Conservation (phyloP, 2,113 vertebrate genomes). For the Saccopteryx bilineata region DNA sequence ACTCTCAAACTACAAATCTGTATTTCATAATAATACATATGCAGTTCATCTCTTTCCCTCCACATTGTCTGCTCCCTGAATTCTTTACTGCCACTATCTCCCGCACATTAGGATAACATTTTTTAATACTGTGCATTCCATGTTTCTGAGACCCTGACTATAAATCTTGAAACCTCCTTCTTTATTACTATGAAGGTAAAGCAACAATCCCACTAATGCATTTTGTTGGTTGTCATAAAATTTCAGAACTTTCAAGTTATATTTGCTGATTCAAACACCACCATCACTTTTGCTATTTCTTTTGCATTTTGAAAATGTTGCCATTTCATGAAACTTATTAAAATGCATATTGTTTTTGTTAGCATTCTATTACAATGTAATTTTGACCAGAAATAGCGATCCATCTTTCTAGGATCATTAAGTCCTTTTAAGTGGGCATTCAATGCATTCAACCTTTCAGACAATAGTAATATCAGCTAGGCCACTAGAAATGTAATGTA, state of each 20-base stretch:
- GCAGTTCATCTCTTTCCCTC: neutral
- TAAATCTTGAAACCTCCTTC: neutral
- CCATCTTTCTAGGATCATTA: constrained; percentile 55
- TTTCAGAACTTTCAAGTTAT: constrained; percentile 28
- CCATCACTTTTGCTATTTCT: constrained; percentile 24
- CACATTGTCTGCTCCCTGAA: too few species aligned
- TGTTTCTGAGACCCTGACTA: neutral
- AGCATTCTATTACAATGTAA: constrained; percentile 62
- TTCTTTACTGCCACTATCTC: neutral
- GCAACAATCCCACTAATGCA: neutral
- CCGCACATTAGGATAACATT: neutral
- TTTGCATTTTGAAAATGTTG: constrained; percentile 36
- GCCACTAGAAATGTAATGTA: constrained; percentile 12
- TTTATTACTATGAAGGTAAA: neutral
- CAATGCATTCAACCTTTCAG: constrained; percentile 28
- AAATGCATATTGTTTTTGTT: constrained; percentile 50
- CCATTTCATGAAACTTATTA: constrained; percentile 47
- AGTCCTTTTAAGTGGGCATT: constrained; percentile 47
- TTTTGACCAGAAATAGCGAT: constrained; percentile 45
- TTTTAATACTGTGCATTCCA: neutral
- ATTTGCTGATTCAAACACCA: neutral
- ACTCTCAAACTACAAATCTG: neutral
- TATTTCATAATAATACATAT: neutral
- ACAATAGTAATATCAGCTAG: neutral
- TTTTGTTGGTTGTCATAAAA: neutral